These are phyloP conservation scores for Pyrocephalus nanus DNA, from an alignment of 2,797 vertebrate species.

Conservation along the genomic window DNA sequence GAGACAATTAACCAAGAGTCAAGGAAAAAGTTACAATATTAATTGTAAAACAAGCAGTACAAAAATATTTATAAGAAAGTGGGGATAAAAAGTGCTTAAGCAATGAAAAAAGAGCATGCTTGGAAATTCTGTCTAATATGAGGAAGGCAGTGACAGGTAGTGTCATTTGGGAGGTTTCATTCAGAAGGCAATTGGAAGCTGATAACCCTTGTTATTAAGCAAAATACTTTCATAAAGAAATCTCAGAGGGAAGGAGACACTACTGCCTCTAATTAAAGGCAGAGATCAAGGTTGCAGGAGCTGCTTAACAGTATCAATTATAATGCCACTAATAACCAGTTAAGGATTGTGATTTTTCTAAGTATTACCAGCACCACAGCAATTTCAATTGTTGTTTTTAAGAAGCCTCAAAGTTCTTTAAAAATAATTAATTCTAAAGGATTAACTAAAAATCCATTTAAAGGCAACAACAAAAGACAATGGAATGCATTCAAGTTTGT, in stretches of 20 bases:
- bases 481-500: neutral
- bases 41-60: neutral
- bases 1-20: neutral
- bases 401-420: neutral
- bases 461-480: neutral
- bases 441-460: slow-evolving; percentile 27
- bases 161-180: slow-evolving; percentile 10
- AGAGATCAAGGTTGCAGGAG: slow-evolving; percentile 20
- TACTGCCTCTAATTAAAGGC: slow-evolving; percentile 27
- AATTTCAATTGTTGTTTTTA: neutral
- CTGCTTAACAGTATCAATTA: slow-evolving; percentile 29
- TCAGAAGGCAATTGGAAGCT: slow-evolving; percentile 1
- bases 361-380: neutral
- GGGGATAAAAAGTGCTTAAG: neutral
- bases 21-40: neutral
- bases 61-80: neutral
- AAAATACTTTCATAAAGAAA: slow-evolving; percentile 20
- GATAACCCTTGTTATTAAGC: slow-evolving; percentile 23
- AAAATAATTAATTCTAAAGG: slow-evolving; percentile 36
- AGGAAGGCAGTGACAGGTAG: neutral
- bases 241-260: slow-evolving; percentile 28
- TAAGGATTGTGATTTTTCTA: slow-evolving; percentile 17
- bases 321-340: slow-evolving; percentile 41
- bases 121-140: neutral
- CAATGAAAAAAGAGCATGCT: neutral